Conservation (phyloP, 2,113 vertebrate species). For the Phycodurus eques region DNA sequence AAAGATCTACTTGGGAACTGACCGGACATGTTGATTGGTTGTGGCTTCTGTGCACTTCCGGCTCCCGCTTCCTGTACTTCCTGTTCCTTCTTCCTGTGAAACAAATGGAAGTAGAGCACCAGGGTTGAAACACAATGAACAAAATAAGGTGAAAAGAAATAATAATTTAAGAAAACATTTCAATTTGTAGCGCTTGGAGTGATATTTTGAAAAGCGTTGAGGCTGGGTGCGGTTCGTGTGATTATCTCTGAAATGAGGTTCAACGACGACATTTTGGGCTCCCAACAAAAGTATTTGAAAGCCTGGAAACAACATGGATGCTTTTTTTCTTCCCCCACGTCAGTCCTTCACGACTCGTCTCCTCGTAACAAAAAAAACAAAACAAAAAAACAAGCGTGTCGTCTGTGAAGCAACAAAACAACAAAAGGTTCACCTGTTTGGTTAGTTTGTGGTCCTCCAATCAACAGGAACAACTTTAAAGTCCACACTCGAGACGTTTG, state of each 20-base stretch:
- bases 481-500: neutral
- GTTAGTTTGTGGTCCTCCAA: neutral
- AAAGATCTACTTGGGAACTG: neutral
- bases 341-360: neutral
- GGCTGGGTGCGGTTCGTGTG: too few relatives aligned
- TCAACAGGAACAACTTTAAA: neutral
- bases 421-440: neutral
- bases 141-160: neutral
- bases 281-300: neutral
- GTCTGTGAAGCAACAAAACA: neutral
- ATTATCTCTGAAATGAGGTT: neutral
- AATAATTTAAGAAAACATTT: neutral
- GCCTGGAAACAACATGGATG: neutral
- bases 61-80: neutral
- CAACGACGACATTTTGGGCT: neutral
- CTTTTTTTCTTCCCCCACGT: neutral
- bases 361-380: neutral
- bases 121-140: neutral
- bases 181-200: too few relatives aligned
- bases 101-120: neutral
- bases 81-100: neutral
- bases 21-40: neutral
- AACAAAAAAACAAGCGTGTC: neutral
- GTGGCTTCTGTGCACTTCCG: neutral
- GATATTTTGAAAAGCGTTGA: too few relatives aligned